Base-by-base conservation (phyloP, 2,113 vertebrate species). In the Anarhynchus alexandrinus region DNA sequence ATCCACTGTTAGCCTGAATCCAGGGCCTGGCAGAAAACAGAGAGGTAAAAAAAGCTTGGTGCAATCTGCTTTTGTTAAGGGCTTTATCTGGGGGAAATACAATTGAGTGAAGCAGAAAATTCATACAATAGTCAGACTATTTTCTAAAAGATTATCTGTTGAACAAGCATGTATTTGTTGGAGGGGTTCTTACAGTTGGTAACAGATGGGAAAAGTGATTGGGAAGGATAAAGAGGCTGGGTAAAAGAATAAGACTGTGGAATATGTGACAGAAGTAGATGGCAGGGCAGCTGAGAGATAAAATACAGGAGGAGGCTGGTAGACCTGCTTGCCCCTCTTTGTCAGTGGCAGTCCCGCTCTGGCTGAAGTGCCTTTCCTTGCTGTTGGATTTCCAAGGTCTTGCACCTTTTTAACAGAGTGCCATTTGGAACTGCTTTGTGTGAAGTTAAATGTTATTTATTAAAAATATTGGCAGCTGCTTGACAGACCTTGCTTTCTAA, bases 361-460 rank as follows among this genome's bases (percentile, higher is more conserved):
- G 26, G 9, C 12, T 87, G 10, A 51, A 79, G 9, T 45, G 27
- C 2, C 61, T 89, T 86, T 82, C 9, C n/a, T 42, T 87, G 27
- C 2, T 76, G 29, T 64, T 88, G 58, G 51, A 23, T 83, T 88
- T 77, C 30, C 19, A 61, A 13, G 23, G 29, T 72, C 40, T 85
- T 85, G 8, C 12, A 92, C 27, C 12, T 62, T 92, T 95, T 86
- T 77, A 86, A 49, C 21, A 66, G n/a, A 11, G 17, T 45, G 6
- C 9, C 14, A 43, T 88, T 85, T 88, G 40, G 18, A 92, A 77
- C 43, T 47, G 6, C 13, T 76, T 32, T 86, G 54, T 77, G 62
- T 40, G 40, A 93, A 62, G 12, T 77, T 83, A 90, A 93, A 92
- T 11, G 12, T 5, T 73, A n/a, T 86, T 61, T 77, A 80, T 76